Evolutionary conservation across 2,113 vertebrate species (phyloP).

Genomic region (Equus quagga): DNA sequence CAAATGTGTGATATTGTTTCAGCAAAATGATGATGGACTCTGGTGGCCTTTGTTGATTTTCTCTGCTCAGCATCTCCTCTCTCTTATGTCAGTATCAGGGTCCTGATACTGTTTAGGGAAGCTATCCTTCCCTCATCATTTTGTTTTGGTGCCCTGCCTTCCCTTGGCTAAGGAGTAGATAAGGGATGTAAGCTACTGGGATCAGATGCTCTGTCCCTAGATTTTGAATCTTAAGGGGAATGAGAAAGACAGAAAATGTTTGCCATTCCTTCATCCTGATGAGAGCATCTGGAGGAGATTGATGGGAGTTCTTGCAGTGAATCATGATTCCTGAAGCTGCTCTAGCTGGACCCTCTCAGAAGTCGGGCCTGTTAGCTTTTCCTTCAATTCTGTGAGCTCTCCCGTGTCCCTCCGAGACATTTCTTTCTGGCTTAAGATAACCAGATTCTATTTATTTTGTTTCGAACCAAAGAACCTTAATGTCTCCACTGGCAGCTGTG

Average conservation of each 20-base stretch:
- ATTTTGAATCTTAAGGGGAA: conserved; percentile 15
- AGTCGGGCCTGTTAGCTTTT: neutral
- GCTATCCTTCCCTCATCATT: neutral
- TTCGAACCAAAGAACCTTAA: neutral
- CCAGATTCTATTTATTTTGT: neutral
- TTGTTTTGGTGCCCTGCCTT: neutral
- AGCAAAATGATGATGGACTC: neutral
- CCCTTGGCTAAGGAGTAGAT: neutral
- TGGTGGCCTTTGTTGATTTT: neutral
- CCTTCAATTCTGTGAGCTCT: neutral
- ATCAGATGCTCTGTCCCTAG: neutral
- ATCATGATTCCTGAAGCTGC: neutral
- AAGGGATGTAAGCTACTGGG: neutral
- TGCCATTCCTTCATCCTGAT: neutral
- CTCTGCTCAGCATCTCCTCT: neutral
- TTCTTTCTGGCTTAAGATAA: neutral
- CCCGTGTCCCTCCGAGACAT: neutral
- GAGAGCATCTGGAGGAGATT: neutral
- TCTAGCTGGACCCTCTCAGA: neutral
- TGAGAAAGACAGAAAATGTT: neutral
- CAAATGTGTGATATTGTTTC: neutral
- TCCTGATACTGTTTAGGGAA: neutral
- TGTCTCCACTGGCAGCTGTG: neutral
- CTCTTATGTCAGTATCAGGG: neutral
- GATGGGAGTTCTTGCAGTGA: neutral